Conservation (phyloP, 53 echinoderm and acorn worm species). For the Holothuria leucospilota region DNA sequence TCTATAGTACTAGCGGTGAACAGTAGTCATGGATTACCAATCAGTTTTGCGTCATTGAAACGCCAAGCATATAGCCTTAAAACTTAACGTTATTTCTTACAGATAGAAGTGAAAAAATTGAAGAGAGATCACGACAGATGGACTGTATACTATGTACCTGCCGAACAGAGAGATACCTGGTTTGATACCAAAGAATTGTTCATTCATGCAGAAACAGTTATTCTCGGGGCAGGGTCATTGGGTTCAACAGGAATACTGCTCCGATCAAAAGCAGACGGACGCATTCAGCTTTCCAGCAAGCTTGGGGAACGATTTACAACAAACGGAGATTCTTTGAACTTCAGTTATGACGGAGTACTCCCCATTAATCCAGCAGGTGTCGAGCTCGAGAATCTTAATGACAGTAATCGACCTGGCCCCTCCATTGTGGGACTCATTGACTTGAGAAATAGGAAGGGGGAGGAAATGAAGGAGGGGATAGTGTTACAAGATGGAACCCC, state of each 20-base stretch:
- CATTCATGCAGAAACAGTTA: constrained; percentile 69
- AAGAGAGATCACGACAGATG: constrained; percentile 51
- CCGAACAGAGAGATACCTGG: constrained; percentile 17
- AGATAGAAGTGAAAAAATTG: constrained; percentile 63
- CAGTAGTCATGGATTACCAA: no score
- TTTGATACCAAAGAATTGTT: constrained; percentile 63
- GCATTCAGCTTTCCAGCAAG: constrained; percentile 50
- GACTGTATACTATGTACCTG: constrained; percentile 57
- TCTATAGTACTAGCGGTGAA: no score
- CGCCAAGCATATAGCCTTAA: not conserved
- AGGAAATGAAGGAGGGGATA: constrained; percentile 67
- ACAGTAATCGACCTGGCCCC: constrained; percentile 69
- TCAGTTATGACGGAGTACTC: constrained; percentile 72
- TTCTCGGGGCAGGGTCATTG: constrained; percentile 79
- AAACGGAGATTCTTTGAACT: constrained; percentile 82
- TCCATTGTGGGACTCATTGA: constrained; percentile 75
- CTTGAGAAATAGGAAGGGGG: constrained; percentile 57
- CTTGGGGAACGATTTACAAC: constrained; percentile 75
- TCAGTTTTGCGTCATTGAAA: no score
- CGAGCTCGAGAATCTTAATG: constrained; percentile 38
- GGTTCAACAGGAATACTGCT: constrained; percentile 84
- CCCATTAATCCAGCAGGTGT: constrained; percentile 70
- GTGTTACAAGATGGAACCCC: constrained; percentile 81
- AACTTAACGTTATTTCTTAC: not conserved
- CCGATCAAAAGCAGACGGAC: constrained; percentile 48